Base-by-base conservation (phyloP, 2,888 invertebrate species). In the Callimorpha dominula region DNA sequence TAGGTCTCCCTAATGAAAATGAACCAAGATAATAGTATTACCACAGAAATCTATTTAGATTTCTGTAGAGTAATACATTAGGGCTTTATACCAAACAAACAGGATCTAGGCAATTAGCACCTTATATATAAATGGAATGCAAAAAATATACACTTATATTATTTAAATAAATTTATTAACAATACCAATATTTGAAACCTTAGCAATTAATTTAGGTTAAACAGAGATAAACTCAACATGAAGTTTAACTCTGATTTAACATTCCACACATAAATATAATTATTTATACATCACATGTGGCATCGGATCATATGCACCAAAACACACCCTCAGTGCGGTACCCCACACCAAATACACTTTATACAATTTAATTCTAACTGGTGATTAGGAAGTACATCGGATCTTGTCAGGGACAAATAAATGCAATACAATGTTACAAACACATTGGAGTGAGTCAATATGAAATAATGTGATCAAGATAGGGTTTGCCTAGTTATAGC, bases 151-250 rank as follows among this genome's bases (percentile, higher is more conserved):
- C 17, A 72, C 60, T 17, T 4, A n/a, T 31, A 72, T 77, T 81
- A 78, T 84, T 84, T 85, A 84, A 86, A 85, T 87, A 87, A 87
- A 88, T 91, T 91, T 92, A 92, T 88, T 92, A 91, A 89, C 89
- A 91, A 87, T 89, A 89, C 89, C 89, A 91, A 89, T 90, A 85
- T 84, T 88, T 89, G 86, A 87, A 88, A 88, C 79, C 89, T 90
- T 91, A 90, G 81, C 85, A 86, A 87, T 83, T 74, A 78, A 84
- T 87, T 83, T 82, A 74, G 80, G 84, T 85, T 84, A 85, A 85
- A 72, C 78, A 81, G 83, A 87, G 83, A 82, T 79, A 80, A 82
- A 82, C 80, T 78, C 50, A 20, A 64, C n/a, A 43, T 46, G 11
- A 68, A 72, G 78, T 82, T 81, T 83, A 72, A 79, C 83, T 83